Conservation (phyloP, 92 coral and sea anemone species). For the Siderastrea radians region DNA sequence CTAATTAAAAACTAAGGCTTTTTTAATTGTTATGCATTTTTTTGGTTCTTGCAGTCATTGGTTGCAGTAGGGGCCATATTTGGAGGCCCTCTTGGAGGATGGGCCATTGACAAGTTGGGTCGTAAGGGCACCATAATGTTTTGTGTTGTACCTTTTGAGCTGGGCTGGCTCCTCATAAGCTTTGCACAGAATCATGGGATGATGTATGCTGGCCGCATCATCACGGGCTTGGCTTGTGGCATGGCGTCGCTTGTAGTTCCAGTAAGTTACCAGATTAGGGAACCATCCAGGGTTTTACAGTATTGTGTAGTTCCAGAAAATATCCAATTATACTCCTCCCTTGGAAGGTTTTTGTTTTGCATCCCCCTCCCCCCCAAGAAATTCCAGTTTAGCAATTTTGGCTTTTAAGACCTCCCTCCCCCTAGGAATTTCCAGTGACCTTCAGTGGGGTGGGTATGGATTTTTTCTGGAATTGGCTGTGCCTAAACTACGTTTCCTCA, state of each 20-base stretch:
- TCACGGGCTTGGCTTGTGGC: slow-evolving; percentile 87
- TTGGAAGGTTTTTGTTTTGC: too few species aligned
- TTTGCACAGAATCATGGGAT: slow-evolving; percentile 64
- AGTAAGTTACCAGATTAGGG: slow-evolving; percentile 62
- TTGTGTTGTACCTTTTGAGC: slow-evolving; percentile 80
- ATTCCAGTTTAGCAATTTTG: too few species aligned
- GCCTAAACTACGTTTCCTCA: too few species aligned
- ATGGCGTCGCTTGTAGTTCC: slow-evolving; percentile 87
- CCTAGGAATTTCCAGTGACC: too few species aligned
- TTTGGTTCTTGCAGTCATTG: slow-evolving; percentile 69
- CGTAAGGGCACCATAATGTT: slow-evolving; percentile 82
- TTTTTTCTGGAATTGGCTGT: too few species aligned
- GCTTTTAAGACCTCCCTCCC: too few species aligned
- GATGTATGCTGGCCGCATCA: slow-evolving; percentile 84
- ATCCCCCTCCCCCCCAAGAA: too few species aligned
- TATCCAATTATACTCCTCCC: too few species aligned
- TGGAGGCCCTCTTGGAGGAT: slow-evolving; percentile 83
- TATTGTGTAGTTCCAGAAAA: too few species aligned
- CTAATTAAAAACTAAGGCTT: neutral
- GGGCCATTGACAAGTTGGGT: slow-evolving; percentile 81
- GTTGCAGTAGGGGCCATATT: slow-evolving; percentile 84
- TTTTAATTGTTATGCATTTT: neutral
- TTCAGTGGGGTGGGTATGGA: too few species aligned
- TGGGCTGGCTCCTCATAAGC: slow-evolving; percentile 89
- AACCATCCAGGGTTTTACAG: neutral